Evolutionary conservation across 2,113 vertebrate genomes (phyloP).

Genomic region (Halichoerus grypus): DNA sequence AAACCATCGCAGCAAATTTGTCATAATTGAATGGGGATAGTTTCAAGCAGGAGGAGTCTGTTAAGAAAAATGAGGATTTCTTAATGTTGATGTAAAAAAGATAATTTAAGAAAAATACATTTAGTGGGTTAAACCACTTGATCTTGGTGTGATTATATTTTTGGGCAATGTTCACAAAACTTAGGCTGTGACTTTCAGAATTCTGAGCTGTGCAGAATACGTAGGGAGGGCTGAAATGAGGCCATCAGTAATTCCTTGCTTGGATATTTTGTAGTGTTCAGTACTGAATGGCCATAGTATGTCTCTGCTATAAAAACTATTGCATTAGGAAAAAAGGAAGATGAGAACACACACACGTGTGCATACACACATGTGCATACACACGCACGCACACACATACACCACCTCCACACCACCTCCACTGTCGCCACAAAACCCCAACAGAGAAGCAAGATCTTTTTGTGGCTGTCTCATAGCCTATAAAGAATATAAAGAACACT

Average conservation of each 20-base stretch:
- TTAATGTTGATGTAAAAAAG: constrained; percentile 77
- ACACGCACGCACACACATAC: not conserved
- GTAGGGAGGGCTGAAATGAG: constrained; percentile 78
- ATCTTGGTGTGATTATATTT: constrained; percentile 76
- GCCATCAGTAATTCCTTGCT: constrained; percentile 78
- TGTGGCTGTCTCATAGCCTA: constrained; percentile 63
- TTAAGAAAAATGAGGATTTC: constrained; percentile 82
- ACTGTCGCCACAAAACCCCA: not conserved
- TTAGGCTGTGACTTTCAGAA: constrained; percentile 75
- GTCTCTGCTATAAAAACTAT: constrained; percentile 80
- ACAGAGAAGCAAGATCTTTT: not conserved
- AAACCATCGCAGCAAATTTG: constrained; percentile 69
- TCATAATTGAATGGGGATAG: constrained; percentile 71
- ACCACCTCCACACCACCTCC: no score
- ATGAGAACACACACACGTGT: not conserved
- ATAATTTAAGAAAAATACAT: constrained; percentile 80
- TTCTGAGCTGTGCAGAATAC: constrained; percentile 79
- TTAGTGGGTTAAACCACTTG: constrained; percentile 63
- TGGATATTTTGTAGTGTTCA: constrained; percentile 81
- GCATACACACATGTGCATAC: accelerated
- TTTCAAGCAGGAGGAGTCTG: constrained; percentile 69
- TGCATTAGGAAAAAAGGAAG: constrained; percentile 52
- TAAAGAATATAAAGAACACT: not conserved
- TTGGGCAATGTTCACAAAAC: constrained; percentile 44
- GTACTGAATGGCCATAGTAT: constrained; percentile 79